phyloP scores from a whole-genome alignment of 2,888 invertebrate genomes.

The Eledone cirrhosa region DNA sequence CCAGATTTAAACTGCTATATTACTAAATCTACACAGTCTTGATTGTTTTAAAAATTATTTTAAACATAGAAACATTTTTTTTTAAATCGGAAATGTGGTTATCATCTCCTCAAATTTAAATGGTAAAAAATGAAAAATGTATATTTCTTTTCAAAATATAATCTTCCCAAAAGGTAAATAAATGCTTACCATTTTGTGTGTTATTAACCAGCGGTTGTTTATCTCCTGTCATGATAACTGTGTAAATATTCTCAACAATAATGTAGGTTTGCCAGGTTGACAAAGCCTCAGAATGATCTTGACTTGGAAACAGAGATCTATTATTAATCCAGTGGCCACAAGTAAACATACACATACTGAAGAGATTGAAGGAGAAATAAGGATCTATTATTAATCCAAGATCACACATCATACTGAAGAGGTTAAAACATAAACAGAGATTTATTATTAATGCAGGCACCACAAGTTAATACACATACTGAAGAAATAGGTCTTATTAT shows the following conservation, averaged over 20 bases:
- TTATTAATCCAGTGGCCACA: slow-evolving; percentile 68
- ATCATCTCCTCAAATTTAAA: no score
- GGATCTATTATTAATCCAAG: not conserved
- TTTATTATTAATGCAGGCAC: slow-evolving; percentile 6
- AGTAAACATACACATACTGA: slow-evolving; percentile 64
- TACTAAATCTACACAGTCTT: no score
- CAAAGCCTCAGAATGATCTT: slow-evolving; percentile 67
- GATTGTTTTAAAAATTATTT: no score
- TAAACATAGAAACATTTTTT: no score
- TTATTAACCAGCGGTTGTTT: slow-evolving; percentile 36
- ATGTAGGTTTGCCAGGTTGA: slow-evolving; percentile 67
- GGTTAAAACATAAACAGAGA: not conserved
- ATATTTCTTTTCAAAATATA: not conserved
- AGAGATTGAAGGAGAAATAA: slow-evolving; percentile 29
- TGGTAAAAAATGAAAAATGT: no score
- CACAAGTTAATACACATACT: slow-evolving; percentile 5
- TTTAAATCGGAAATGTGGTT: no score
- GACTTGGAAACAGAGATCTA: slow-evolving; percentile 67
- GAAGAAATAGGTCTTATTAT: no score
- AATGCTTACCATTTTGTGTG: slow-evolving; percentile 27
- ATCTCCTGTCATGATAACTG: slow-evolving; percentile 64
- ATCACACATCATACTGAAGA: not conserved
- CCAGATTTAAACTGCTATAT: no score
- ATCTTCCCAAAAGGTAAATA: no score
- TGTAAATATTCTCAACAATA: slow-evolving; percentile 38